phyloP scores from a whole-genome alignment of 2,888 invertebrate species.

The Empis livida region DNA sequence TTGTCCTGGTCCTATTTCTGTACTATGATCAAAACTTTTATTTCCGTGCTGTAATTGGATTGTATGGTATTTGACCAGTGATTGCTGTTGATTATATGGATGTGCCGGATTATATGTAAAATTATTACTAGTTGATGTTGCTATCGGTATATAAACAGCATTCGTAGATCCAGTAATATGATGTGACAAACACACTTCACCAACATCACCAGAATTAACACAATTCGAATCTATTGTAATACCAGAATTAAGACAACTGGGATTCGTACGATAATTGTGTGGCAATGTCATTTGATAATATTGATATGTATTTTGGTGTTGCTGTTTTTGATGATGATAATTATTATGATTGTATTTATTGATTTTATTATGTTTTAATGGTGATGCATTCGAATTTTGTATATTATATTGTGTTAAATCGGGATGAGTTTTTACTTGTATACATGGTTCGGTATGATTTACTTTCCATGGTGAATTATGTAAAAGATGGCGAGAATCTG shows the following conservation, averaged over 20 bases:
- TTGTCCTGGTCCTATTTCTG: not conserved
- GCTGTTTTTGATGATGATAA: constrained; percentile 9
- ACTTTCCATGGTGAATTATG: constrained; percentile 27
- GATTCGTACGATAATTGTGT: constrained; percentile 16
- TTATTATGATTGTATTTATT: not conserved
- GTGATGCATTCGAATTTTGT: constrained; percentile 11
- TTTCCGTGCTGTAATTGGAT: constrained; percentile 29
- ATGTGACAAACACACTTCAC: too few relatives aligned
- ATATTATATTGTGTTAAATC: constrained; percentile 12
- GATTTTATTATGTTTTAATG: not conserved
- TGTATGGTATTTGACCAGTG: constrained; percentile 34
- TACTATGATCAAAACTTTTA: not conserved
- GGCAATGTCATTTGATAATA: constrained; percentile 5
- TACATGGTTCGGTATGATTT: constrained; percentile 21
- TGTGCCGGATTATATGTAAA: constrained; percentile 8
- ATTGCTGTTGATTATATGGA: constrained; percentile 21
- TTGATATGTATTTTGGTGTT: constrained; percentile 7
- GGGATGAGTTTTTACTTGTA: constrained; percentile 19
- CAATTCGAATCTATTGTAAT: constrained; percentile 20
- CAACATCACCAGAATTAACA: too few relatives aligned
- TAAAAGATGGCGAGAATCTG: constrained; percentile 34
- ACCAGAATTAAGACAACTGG: constrained; percentile 27
- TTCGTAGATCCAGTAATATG: constrained; percentile 17
- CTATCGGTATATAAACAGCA: constrained; percentile 33
- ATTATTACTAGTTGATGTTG: constrained; percentile 14